A percentile compares a stretch with the other conserved stretches of the same genome.
Evolutionary conservation across 2,888 invertebrate species (phyloP).

Genomic region (Pseudococcus viburni): DNA sequence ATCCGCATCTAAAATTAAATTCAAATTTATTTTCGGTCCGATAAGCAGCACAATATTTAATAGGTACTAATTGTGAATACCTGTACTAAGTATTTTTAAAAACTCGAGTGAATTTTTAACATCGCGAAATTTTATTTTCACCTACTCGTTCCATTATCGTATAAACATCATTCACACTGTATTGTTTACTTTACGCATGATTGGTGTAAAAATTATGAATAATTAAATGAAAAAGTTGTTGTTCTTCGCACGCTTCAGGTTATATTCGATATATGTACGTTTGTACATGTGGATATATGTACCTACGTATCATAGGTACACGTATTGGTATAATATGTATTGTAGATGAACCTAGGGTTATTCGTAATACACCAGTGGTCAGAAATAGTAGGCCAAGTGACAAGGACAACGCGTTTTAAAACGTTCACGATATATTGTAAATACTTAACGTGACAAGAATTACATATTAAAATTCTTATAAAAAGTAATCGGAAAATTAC

Average conservation of each 20-base stretch:
- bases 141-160: neutral
- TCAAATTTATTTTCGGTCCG: too few species aligned
- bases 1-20: too few species aligned
- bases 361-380: neutral
- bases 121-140: neutral
- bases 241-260: conserved; percentile 26
- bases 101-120: too few species aligned
- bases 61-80: too few species aligned
- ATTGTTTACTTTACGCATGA: conserved; percentile 11
- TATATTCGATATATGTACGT: neutral
- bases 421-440: conserved; percentile 35
- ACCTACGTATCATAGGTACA: neutral
- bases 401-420: conserved; percentile 24
- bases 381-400: conserved; percentile 43
- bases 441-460: conserved; percentile 22
- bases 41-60: too few species aligned
- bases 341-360: conserved; percentile 9
- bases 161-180: neutral
- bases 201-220: neutral
- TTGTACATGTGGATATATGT: neutral
- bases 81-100: too few species aligned
- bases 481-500: too few species aligned
- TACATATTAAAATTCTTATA: neutral
- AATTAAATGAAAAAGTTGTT: conserved; percentile 16
- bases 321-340: neutral